A percentile compares a stretch with the other conserved stretches of the same genome.
phyloP scores from a whole-genome alignment of 2,113 vertebrate genomes.

The Plecturocebus donacophilus region DNA sequence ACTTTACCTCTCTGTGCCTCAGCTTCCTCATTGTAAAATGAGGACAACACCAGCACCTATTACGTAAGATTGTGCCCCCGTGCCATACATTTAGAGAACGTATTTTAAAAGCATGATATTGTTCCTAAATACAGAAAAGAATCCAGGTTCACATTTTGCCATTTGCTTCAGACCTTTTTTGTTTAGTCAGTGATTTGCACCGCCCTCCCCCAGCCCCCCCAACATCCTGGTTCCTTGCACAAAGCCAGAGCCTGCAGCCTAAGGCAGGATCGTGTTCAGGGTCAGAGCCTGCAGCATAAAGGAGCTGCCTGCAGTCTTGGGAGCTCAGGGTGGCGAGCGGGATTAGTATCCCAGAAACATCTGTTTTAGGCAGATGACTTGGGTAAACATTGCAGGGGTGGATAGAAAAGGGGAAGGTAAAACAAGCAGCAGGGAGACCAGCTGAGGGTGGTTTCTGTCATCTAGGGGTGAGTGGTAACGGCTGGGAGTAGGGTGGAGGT shows the following conservation, averaged over 20 bases:
- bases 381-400: not conserved
- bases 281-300: not conserved
- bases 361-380: not conserved
- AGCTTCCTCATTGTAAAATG: not conserved
- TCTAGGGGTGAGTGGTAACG: not conserved
- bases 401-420: too few relatives aligned
- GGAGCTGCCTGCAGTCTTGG: not conserved
- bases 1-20: not conserved
- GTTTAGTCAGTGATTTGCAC: not conserved
- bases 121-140: not conserved
- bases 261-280: not conserved
- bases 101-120: not conserved
- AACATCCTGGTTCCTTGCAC: not conserved
- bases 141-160: not conserved
- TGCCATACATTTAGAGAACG: not conserved
- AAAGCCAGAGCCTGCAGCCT: not conserved
- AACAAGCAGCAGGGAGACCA: not conserved
- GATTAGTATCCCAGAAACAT: not conserved
- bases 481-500: not conserved
- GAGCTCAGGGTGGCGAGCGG: not conserved
- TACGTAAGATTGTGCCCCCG: not conserved
- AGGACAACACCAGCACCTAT: not conserved
- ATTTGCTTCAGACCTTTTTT: not conserved
- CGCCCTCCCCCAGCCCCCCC: too few relatives aligned
- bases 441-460: not conserved